Evolutionary conservation across 1,140 invertebrate genomes (phyloP).

Genomic region (Drosophila micromelanica): DNA sequence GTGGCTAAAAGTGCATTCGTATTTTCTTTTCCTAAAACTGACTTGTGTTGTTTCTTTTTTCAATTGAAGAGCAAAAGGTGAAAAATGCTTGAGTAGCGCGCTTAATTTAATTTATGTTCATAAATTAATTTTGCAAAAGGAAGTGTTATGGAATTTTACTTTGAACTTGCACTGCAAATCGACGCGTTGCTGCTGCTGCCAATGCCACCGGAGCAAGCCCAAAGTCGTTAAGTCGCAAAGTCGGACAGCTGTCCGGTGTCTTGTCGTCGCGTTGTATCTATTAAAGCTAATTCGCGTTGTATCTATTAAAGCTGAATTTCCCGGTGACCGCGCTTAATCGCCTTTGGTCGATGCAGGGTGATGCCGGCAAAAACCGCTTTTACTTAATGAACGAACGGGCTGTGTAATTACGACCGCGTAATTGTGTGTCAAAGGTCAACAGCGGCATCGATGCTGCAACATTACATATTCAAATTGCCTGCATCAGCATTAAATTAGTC

Average conservation of each 20-base stretch:
- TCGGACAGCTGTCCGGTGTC: constrained; percentile 1
- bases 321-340: constrained; percentile 16
- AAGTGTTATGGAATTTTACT: constrained; percentile 78
- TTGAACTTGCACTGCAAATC: constrained; percentile 66
- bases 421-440: constrained; percentile 47
- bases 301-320: constrained; percentile 26
- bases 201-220: constrained; percentile 10
- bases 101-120: constrained; percentile 77
- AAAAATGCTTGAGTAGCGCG: constrained; percentile 39
- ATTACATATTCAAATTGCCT: constrained; percentile 21
- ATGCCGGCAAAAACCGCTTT: constrained; percentile 13
- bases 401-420: constrained; percentile 44
- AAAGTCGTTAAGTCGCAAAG: constrained; percentile 46
- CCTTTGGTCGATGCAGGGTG: neutral
- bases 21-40: constrained; percentile 33
- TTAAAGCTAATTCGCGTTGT: constrained; percentile 57
- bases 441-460: constrained; percentile 27
- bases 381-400: constrained; percentile 29
- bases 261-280: constrained; percentile 43
- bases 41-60: constrained; percentile 32
- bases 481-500: constrained; percentile 13
- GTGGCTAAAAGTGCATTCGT: constrained; percentile 4
- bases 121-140: constrained; percentile 81
- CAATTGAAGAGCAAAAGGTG: constrained; percentile 30
- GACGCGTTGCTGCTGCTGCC: constrained; percentile 10